Evolutionary conservation across 2,113 vertebrate species (phyloP), one percentile per base, ranked within the genome.

Genomic region (Dissostichus mawsoni): DNA sequence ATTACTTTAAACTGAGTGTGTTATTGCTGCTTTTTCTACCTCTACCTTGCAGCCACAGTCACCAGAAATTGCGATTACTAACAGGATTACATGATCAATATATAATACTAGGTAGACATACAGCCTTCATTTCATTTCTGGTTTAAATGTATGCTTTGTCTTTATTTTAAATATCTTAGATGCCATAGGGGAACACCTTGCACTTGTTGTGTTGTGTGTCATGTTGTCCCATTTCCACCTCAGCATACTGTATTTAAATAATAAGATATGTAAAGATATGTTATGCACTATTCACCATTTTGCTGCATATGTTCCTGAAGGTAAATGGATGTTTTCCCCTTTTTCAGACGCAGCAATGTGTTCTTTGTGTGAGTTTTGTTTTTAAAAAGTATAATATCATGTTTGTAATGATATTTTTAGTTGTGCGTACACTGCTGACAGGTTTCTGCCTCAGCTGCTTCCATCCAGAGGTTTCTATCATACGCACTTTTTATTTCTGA

Each of bases 401-500:
- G 36, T 41, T 41, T 8, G 5, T 41, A 5, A 41, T 23, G 13
- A 5, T 0, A 9, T 29, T 80, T 10, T 11, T 33, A n/a, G 0
- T 74, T 58, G n/a, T 85, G 74, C 25, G 41, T 69, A 17, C 2
- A 17, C 23, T 68, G 33, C 71, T 87, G 82, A 64, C 36, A 72
- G 56, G 62, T 17, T 23, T 70, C 65, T 80, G 85, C 85, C 85
- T 89, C 82, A 66, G 86, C 85, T 87, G 67, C 87, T 87, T 90
- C 85, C 81, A 92, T 89, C 90, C 86, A 92, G 89, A 90, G 80
- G 91, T 92, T 94, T 90, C 89, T 89, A 88, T 87, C 87, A 93
- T 95, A 93, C 93, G 93, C 94, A 95, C 93, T 94, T 95, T 90
- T 92, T 93, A 94, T 94, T 95, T 86, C 79, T 87, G 89, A 94